phyloP scores from a whole-genome alignment of 2,113 vertebrate genomes.

The Ptilonorhynchus violaceus region DNA sequence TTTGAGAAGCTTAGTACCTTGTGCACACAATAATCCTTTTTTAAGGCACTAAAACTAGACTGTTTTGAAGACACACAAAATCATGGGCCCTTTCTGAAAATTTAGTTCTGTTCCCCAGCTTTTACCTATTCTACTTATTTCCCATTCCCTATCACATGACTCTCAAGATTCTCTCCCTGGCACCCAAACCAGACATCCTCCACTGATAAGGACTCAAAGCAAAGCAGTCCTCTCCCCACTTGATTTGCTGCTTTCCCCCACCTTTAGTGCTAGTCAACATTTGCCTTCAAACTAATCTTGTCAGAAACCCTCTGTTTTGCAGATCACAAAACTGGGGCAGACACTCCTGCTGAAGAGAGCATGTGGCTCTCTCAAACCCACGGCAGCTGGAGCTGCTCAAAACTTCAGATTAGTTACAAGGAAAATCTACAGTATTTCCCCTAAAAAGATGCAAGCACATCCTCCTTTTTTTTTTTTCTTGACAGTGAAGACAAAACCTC shows the following conservation, averaged over 20 bases:
- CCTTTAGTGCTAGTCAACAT: neutral
- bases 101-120: neutral
- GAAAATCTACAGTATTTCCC: neutral
- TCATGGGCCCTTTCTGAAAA: neutral
- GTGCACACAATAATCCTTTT: neutral
- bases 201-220: neutral
- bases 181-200: neutral
- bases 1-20: neutral
- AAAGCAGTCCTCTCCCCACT: neutral
- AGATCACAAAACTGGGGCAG: neutral
- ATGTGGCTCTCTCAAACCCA: neutral
- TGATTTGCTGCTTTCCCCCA: neutral
- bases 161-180: neutral
- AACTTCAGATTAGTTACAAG: neutral
- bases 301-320: neutral
- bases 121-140: neutral
- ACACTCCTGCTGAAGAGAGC: neutral
- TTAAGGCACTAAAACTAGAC: neutral
- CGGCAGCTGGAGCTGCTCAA: neutral
- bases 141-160: neutral
- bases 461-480: neutral
- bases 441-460: neutral
- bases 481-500: neutral
- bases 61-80: neutral
- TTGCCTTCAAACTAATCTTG: neutral